A percentile compares a stretch with the other conserved stretches of the same genome.
These are phyloP conservation scores for Aviceda subcristata DNA, from an alignment of 2,113 vertebrate genomes.

Conservation along the genomic window DNA sequence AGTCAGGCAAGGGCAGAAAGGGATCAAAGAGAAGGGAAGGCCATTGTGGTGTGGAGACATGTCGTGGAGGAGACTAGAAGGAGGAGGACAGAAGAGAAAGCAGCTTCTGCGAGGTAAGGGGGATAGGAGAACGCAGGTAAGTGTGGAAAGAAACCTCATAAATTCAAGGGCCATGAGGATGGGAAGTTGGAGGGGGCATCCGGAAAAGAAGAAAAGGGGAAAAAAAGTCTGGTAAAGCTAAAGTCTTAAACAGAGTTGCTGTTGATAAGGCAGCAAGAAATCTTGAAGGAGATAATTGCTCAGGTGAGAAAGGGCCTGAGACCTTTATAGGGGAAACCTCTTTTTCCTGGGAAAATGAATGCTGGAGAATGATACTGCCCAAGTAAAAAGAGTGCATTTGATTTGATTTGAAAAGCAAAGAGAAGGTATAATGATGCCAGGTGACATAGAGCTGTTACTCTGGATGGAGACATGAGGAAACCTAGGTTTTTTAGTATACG, in stretches of 20 bases:
- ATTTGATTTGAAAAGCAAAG: not conserved
- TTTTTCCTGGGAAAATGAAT: not conserved
- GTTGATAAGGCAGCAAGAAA: not conserved
- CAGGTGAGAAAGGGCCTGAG: not conserved
- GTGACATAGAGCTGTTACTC: not conserved
- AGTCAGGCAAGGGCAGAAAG: not conserved
- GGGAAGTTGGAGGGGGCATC: not conserved
- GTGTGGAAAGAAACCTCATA: not conserved
- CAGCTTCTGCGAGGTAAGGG: not conserved
- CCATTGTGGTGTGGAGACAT: not conserved
- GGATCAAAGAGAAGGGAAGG: not conserved
- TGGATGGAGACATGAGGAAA: not conserved
- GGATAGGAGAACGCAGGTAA: not conserved
- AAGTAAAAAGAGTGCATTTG: not conserved
- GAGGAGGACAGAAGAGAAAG: not conserved
- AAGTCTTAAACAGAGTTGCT: not conserved
- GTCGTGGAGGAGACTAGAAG: not conserved
- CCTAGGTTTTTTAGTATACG: not conserved
- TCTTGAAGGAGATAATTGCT: not conserved
- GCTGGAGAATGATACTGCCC: not conserved
- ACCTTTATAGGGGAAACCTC: not conserved
- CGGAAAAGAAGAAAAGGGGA: not conserved
- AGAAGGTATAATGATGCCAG: not conserved
- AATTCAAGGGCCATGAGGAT: not conserved
- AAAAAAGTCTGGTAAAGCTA: not conserved